Base-by-base conservation (phyloP, 2,113 vertebrate species). In the Seriola quinqueradiata region DNA sequence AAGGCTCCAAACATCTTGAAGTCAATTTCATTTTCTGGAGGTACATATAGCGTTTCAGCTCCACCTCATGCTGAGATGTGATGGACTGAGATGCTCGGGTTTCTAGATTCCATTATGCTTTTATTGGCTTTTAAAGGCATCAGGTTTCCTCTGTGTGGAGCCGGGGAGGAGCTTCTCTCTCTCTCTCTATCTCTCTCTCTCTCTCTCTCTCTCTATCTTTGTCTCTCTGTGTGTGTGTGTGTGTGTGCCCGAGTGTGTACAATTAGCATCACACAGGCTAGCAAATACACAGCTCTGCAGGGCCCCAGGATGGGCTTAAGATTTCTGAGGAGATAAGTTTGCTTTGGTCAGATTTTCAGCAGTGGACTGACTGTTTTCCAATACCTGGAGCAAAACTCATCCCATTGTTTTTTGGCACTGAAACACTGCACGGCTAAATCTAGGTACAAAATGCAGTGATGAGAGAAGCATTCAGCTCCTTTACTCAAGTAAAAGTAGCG, bases 61-160 rank as follows among this genome's bases (percentile, higher is more conserved):
- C 63, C 57, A 77, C 82, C 88, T 89, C 89, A 80, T 16, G 76
- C 82, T 86, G 70, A 40, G 89, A 77, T 60, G 82, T 84, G 92
- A 92, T 91, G 90, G 89, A 87, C 84, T 66, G 78, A 79, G 83
- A 86, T 84, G 79, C 89, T 90, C 84, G 5, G 80, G 88, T 91
- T 91, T 87, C 93, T 81, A 90, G 87, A 92, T 93, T 91, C 93
- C 93, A 94, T 94, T 93, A 94, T 94, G 90, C 85, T 91, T 94
- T 94, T 91, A 94, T 94, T 93, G 92, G 91, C 93, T 94, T 93
- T 94, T 92, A 94, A 91, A 91, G 90, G 93, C 85, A 92, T 94
- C 91, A 5, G 80, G 90, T 94, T 94, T 94, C 93, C 73, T 87
- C 65, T 66, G 90, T 93, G 92, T 92, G 93, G 92, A 93, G 90